Base-by-base conservation (phyloP, 2,797 vertebrate genomes). In the Sebastes nivosus region DNA sequence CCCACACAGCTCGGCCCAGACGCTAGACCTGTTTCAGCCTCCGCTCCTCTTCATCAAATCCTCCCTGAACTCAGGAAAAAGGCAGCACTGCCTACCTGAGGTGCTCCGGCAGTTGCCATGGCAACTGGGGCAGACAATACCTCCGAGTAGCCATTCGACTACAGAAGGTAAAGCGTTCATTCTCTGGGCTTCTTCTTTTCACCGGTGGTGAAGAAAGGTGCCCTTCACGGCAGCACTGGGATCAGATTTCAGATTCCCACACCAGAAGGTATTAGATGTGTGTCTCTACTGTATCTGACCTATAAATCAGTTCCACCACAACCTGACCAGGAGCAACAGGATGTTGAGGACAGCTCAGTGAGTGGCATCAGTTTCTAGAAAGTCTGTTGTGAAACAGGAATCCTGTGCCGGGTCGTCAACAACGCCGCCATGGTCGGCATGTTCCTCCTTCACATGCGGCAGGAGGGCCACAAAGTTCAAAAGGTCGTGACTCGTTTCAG, bases 101-200 rank as follows among this genome's bases (percentile, higher is more conserved):
- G 75, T 71, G 79, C 81, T 81, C 76, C 5, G 0, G 67, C 80
- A 87, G 93, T 94, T 92, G 71, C 92, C 86, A 84, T 92, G 85
- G 91, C 86, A 92, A 94, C 90, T 65, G 55, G 75, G 85, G 91
- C 84, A 94, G 90, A 90, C 88, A 86, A 88, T 85, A 63, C 75
- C 73, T 81, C 42, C 0, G 30, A 70, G 75, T 79, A 32, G 80
- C 81, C 79, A 30, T 42, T 83, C 3, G 46, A 83, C 83, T 58
- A 66, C 38, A 65, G 64, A 59, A 52, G 69, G 42, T 9, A 11
- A 61, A 64, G 72, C 27, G 6, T 67, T 65, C 8, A 1, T 7
- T 30, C 76, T 80, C 68, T 25, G 14, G 24, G 18, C 6, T 22
- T 9, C 10, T 42, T 64, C 46, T 75, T 55, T 79, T 85, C 71